Evolutionary conservation across 1,140 invertebrate species (phyloP), one percentile per base, ranked within the genome.

Genomic region (Rhynchophorus ferrugineus): DNA sequence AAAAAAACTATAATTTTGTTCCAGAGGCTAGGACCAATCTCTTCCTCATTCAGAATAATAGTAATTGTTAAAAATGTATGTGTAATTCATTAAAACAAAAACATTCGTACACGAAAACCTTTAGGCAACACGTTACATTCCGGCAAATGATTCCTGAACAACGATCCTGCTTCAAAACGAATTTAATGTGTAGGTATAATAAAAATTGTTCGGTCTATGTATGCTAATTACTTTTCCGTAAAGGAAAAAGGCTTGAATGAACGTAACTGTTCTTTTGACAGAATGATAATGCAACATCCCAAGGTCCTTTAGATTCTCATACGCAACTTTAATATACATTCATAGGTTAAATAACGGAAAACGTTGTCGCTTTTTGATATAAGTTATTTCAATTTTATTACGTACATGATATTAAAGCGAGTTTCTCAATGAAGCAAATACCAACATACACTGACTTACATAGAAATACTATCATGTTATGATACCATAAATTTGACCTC

Each of bases 81-180:
- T 47, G 45, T 47, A 47, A 47, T 47, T 47, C 33, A 47, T 47
- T 47, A 47, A 47, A 47, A 36, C 19, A 21, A 24, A n/a, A 37
- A 44, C 43, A 33, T 21, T 43, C 13, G 16, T 19, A 29, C 43
- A 44, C 43, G 43, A 44, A 33, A 11, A 18, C 14, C 43, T 44
- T 22, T 19, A 44, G 43, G 43, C 43, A 19, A 14, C 20, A 22
- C 3, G n/a, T 17, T 41, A 41, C 16, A 41, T 41, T 41, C 38
- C 38, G 17, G 38, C 38, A 20, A 41, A 41, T 41, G 14, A 41
- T 18, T 41, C 18, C 38, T 41, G 17, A 14, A 41, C 38, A 41
- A 41, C n/a, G n/a, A n/a, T n/a, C 20, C 38, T 41, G 11, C 16
- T 41, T n/a, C 18, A 18, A 41, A 41, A 41, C 20, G 38, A 41